Conservation (phyloP, 2,888 invertebrate genomes). For the Lymantria dispar region DNA sequence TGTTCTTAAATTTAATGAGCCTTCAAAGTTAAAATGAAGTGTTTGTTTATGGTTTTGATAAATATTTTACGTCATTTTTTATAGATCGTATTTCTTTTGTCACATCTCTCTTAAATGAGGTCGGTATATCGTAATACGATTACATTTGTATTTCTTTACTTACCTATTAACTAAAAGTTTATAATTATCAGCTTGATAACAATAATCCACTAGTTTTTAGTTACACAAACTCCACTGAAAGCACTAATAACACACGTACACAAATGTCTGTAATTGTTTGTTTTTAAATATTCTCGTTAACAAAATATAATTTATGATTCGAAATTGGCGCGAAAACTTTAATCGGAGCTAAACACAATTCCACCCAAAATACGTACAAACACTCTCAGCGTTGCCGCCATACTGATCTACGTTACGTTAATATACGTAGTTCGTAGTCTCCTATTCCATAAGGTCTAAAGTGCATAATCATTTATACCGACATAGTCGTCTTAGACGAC, state of each 20-base stretch:
- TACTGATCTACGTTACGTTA: slow-evolving; percentile 41
- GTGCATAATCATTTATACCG: slow-evolving; percentile 15
- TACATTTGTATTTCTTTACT: slow-evolving; percentile 16
- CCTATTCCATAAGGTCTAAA: slow-evolving; percentile 22
- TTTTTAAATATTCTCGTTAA: slow-evolving; percentile 44
- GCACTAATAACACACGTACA: slow-evolving; percentile 10
- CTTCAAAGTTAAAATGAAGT: not conserved
- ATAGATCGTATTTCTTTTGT: slow-evolving; percentile 1
- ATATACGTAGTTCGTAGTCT: slow-evolving; percentile 30
- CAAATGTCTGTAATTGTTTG: not conserved
- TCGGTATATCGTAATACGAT: not conserved
- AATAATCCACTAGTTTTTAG: slow-evolving; percentile 21
- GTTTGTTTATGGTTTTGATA: slow-evolving; percentile 1
- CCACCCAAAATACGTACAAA: slow-evolving; percentile 40
- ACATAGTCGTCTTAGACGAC: slow-evolving; percentile 2
- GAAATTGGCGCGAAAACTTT: slow-evolving; percentile 53
- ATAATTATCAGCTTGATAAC: slow-evolving; percentile 2
- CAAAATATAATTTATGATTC: slow-evolving; percentile 31
- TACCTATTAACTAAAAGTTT: slow-evolving; percentile 26
- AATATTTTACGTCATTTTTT: slow-evolving; percentile 1
- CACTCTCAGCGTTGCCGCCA: slow-evolving; percentile 54
- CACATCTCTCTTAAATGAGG: not conserved
- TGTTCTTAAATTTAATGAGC: not conserved
- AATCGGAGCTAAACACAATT: slow-evolving; percentile 35
- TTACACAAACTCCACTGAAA: slow-evolving; percentile 19